A percentile compares a stretch with the other conserved stretches of the same genome.
phyloP scores from a whole-genome alignment of 2,113 vertebrate species.

The Danionella cerebrum region DNA sequence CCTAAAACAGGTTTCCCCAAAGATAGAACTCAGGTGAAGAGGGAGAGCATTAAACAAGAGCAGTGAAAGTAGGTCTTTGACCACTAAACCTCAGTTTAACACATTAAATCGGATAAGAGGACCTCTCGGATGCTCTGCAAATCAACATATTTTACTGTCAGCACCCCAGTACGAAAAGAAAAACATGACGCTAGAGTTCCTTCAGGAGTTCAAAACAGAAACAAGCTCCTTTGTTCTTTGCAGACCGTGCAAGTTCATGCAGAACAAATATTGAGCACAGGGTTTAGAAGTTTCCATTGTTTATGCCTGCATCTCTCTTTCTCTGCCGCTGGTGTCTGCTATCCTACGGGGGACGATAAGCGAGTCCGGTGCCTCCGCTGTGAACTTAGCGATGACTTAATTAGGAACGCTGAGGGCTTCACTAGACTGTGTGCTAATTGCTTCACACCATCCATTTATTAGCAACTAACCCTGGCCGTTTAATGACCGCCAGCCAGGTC shows the following conservation, averaged over 20 bases:
- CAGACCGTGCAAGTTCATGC: neutral
- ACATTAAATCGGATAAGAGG: neutral
- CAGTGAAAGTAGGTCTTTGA: neutral
- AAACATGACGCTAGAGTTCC: neutral
- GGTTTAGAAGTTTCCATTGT: neutral
- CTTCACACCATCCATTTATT: slow-evolving; percentile 19
- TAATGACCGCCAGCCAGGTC: slow-evolving; percentile 1
- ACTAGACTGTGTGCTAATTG: neutral
- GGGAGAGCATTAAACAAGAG: neutral
- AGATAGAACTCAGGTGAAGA: slow-evolving; percentile 1
- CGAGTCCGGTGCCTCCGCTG: neutral
- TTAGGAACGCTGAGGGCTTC: slow-evolving; percentile 14
- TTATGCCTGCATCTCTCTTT: neutral
- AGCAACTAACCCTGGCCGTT: slow-evolving; percentile 15
- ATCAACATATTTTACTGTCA: neutral
- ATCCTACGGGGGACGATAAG: neutral
- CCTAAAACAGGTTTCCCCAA: neutral
- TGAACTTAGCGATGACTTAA: slow-evolving; percentile 15
- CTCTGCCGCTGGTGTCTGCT: neutral
- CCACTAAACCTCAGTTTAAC: neutral
- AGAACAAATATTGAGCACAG: neutral
- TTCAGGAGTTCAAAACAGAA: neutral
- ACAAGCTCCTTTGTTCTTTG: neutral
- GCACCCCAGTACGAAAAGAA: neutral
- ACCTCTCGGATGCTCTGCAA: neutral